phyloP scores from a whole-genome alignment of 1,140 invertebrate species.

The Drosophila elegans region DNA sequence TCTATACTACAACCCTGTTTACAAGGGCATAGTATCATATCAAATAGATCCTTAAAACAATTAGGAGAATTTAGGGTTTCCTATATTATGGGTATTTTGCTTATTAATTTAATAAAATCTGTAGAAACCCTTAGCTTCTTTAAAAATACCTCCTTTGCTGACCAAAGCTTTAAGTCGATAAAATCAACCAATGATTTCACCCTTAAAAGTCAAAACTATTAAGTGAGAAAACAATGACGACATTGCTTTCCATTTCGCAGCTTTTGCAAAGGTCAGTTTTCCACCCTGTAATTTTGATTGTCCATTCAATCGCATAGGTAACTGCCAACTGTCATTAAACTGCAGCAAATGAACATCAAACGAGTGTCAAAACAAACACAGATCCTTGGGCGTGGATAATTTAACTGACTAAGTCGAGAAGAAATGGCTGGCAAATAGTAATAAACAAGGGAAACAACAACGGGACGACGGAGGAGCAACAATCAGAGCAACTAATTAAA shows the following conservation, averaged over 20 bases:
- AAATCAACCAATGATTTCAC: not conserved
- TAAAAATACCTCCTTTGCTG: no score
- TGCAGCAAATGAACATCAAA: conserved; percentile 47
- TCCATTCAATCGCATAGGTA: conserved; percentile 23
- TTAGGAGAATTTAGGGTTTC: no score
- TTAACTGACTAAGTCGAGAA: conserved; percentile 50
- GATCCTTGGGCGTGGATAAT: conserved; percentile 53
- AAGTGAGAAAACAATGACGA: conserved; percentile 20
- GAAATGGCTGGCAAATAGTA: conserved; percentile 67
- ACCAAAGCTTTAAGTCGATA: not conserved
- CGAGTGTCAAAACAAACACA: conserved; percentile 65
- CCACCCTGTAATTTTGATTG: conserved; percentile 19
- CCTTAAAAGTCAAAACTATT: not conserved
- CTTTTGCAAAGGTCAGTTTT: conserved; percentile 8
- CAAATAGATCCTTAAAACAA: no score
- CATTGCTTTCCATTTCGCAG: conserved; percentile 15
- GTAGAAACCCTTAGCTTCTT: no score
- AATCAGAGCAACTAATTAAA: conserved; percentile 81
- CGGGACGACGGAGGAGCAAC: conserved; percentile 18
- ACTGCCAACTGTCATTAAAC: conserved; percentile 31
- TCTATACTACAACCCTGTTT: no score
- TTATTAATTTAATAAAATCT: no score
- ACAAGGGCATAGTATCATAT: not conserved
- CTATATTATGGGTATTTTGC: no score
- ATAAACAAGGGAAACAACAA: conserved; percentile 39